phyloP scores from a whole-genome alignment of 2,888 invertebrate species.

The Smittia sp. region DNA sequence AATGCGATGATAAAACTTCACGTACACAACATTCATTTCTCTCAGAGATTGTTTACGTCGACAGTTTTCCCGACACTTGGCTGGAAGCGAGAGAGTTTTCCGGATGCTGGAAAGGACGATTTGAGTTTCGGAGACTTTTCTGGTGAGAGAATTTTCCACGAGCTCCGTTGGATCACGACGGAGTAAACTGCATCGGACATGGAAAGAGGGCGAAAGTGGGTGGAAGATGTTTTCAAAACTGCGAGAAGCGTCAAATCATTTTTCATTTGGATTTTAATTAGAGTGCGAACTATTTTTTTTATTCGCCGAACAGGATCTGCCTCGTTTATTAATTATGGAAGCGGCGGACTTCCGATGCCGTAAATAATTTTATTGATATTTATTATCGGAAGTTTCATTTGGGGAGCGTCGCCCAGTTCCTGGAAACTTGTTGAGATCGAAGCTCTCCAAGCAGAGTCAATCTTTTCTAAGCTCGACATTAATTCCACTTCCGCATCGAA shows the following conservation, averaged over 20 bases:
- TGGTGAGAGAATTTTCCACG: not conserved
- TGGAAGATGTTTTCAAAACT: not conserved
- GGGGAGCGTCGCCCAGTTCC: too few relatives aligned
- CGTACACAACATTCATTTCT: slow-evolving; percentile 1
- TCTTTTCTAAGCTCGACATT: too few relatives aligned
- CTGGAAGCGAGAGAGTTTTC: slow-evolving; percentile 3
- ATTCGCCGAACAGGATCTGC: not conserved
- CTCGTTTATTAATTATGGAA: too few relatives aligned
- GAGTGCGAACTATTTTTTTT: not conserved
- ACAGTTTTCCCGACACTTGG: not conserved
- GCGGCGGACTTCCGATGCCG: too few relatives aligned
- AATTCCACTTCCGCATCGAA: too few relatives aligned
- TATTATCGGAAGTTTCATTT: too few relatives aligned
- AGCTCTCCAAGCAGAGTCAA: too few relatives aligned
- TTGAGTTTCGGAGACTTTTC: too few relatives aligned
- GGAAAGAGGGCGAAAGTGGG: not conserved
- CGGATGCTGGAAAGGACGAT: not conserved
- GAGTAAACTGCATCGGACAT: not conserved
- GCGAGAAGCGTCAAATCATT: not conserved
- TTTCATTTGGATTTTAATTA: slow-evolving; percentile 1
- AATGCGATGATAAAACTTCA: not conserved
- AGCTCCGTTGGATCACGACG: not conserved
- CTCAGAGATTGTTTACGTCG: not conserved
- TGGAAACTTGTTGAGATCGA: too few relatives aligned
- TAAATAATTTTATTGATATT: too few relatives aligned